Evolutionary conservation across 2,113 vertebrate species (phyloP), one percentile per base, ranked within the genome.

Genomic region (Oxygymnocypris stewartii): DNA sequence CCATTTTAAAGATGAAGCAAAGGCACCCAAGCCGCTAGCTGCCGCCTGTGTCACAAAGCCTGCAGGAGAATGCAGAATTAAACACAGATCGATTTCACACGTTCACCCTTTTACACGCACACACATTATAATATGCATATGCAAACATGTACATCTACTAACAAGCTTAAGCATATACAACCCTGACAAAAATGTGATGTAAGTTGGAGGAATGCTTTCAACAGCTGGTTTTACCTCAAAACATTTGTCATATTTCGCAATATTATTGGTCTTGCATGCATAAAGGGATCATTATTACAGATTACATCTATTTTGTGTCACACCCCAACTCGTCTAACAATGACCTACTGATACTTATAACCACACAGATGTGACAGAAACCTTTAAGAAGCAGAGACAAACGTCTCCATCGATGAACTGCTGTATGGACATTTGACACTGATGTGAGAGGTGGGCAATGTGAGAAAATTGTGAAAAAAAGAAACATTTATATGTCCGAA

Each of bases 1-100:
- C 97, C 93, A 96, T 97, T 97, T 96, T 97, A 96, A 96, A 97
- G 97, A 96, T 94, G 96, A 97, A 96, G 96, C 96, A 87, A 99
- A 98, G 97, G 97, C 97, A 98, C 97, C 96, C 95, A 94, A 96
- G 96, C 97, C 94, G 96, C 95, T 96, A 96, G 95, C 96, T 93
- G 96, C 94, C 91, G 96, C 96, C 95, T 95, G 92, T 92, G 93
- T 96, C 96, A 96, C 96, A 93, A 93, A 94, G 95, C 95, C 96
- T 96, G 94, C 93, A 93, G 96, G 92, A 95, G 94, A 96, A 95
- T 94, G 95, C 94, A 96, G 95, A 96, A 94, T 95, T 95, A 95
- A 95, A 95, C 91, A 95, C 93, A 96, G 93, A 95, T 93, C 94
- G 95, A 95, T 95, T 94, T 94, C 92, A 88, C 87, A 89, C 91